Conservation (phyloP, 92 coral and sea anemone genomes). For the Palythoa caribaeorum region DNA sequence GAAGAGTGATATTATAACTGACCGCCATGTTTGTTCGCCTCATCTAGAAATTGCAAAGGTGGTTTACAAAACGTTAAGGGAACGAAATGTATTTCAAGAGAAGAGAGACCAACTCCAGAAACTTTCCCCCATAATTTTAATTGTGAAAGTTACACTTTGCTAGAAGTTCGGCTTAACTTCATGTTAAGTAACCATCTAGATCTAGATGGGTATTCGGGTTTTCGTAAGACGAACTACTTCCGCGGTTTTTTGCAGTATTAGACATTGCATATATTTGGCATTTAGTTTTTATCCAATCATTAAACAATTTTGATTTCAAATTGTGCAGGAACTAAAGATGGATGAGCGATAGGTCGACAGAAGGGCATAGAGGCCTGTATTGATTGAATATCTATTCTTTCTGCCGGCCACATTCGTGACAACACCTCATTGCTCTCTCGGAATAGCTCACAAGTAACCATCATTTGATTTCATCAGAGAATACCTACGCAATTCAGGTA, state of each 20-base stretch:
- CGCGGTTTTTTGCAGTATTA: background rate
- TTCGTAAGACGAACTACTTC: conserved; percentile 26
- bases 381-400: conserved; percentile 1
- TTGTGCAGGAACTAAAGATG: conserved; percentile 32
- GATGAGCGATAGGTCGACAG: conserved; percentile 10
- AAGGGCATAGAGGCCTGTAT: background rate
- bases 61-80: background rate
- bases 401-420: background rate
- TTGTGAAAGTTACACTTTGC: background rate
- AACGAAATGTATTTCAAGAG: background rate
- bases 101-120: background rate
- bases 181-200: background rate
- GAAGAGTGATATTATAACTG: conserved; percentile 15
- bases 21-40: conserved; percentile 46
- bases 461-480: conserved; percentile 35
- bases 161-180: background rate
- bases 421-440: background rate
- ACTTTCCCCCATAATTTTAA: background rate
- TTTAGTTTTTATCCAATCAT: background rate
- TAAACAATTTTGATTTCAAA: background rate
- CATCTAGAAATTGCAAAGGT: background rate
- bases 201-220: background rate
- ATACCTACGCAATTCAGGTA: conserved; percentile 13
- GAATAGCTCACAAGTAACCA: background rate
- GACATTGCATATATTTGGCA: background rate